Evolutionary conservation across 1,140 invertebrate genomes (phyloP).

Genomic region (Conus betulinus): DNA sequence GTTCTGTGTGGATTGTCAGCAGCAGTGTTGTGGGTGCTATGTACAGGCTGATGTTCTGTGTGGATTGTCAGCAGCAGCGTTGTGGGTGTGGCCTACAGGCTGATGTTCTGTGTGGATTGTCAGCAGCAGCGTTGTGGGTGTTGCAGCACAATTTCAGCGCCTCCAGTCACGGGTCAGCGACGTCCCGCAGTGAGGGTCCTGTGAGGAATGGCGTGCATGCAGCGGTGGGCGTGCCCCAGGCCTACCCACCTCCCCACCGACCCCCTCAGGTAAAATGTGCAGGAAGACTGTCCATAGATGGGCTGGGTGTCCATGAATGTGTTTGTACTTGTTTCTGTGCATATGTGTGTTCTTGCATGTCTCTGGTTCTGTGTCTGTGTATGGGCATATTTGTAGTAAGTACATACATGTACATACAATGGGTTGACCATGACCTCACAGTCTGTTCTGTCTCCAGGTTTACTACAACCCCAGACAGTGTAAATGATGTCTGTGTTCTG

Average conservation of each 20-base stretch:
- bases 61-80: background rate
- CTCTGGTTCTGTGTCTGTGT: too few species aligned
- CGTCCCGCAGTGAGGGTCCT: conserved; percentile 49
- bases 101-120: background rate
- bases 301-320: too few species aligned
- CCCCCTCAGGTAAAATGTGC: conserved; percentile 55
- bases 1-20: background rate
- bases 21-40: conserved; percentile 35
- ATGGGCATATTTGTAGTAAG: too few species aligned
- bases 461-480: too few species aligned
- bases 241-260: conserved; percentile 57
- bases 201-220: conserved; percentile 36
- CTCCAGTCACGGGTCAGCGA: conserved; percentile 63
- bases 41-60: background rate
- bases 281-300: too few species aligned
- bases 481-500: too few species aligned
- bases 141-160: conserved; percentile 70
- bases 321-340: too few species aligned
- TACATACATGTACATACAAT: too few species aligned
- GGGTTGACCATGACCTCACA: too few species aligned
- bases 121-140: background rate
- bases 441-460: too few species aligned
- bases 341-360: too few species aligned
- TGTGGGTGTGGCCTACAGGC: conserved; percentile 32
- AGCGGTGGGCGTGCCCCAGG: conserved; percentile 52